These are phyloP conservation scores for Romanogobio albipinnatus DNA, from an alignment of 2,113 vertebrate species.

Conservation along the genomic window DNA sequence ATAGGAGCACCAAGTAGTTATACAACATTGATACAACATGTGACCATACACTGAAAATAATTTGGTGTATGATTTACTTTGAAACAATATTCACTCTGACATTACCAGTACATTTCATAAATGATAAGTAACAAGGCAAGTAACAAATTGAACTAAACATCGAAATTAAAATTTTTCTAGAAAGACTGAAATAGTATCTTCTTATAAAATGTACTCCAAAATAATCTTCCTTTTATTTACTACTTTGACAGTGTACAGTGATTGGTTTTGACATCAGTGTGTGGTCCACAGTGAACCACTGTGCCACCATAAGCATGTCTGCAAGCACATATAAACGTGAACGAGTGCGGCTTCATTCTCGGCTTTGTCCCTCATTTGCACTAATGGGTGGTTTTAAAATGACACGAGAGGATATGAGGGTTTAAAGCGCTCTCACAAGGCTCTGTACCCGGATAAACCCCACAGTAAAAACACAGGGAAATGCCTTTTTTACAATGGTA, in stretches of 20 bases:
- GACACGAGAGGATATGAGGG: slow-evolving; percentile 31
- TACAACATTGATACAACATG: too few relatives aligned
- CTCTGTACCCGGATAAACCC: not conserved
- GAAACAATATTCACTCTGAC: too few relatives aligned
- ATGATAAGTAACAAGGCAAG: too few relatives aligned
- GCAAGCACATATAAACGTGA: not conserved
- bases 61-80: too few relatives aligned
- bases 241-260: not conserved
- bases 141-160: too few relatives aligned
- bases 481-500: slow-evolving; percentile 12
- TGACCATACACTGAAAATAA: too few relatives aligned
- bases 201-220: too few relatives aligned
- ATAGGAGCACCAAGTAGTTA: too few relatives aligned
- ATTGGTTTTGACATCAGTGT: slow-evolving; percentile 23
- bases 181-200: too few relatives aligned
- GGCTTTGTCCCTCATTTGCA: slow-evolving; percentile 33
- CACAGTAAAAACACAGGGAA: slow-evolving; percentile 10
- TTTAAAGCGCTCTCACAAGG: slow-evolving; percentile 9
- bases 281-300: slow-evolving; percentile 34
- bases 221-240: too few relatives aligned
- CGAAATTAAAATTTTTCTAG: too few relatives aligned
- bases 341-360: not conserved
- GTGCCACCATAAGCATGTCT: not conserved
- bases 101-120: too few relatives aligned
- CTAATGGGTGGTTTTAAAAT: slow-evolving; percentile 44